Base-by-base conservation (phyloP, 2,797 vertebrate species). In the Hapalemur alaotrensis region DNA sequence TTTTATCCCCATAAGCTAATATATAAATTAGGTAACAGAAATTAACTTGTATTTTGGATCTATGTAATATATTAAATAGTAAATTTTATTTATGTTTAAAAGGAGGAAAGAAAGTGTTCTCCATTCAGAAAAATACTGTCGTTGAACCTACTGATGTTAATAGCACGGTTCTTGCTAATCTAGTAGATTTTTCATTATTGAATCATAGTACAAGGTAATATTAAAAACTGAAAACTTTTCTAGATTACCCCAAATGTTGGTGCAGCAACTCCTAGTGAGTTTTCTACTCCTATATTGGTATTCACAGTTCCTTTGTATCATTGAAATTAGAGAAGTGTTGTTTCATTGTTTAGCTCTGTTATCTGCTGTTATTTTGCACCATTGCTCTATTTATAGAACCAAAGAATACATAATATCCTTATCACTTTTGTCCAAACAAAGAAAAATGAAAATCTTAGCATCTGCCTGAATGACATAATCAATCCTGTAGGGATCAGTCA, bases 381-480 rank as follows among this genome's bases (percentile, higher is more conserved):
- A n/a, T 59, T 75, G 78, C 43, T 95, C 92, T 95, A 59, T 90
- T 93, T 84, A 81, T 30, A 83, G 38, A 43, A 79, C 5, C 50
- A 35, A 91, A 63, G 70, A 91, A 83, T 75, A 95, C 91, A 80
- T 15, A n/a, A 4, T 75, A 18, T 38, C 48, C 30, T 93, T 78
- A 89, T 96, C 43, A n/a, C 38, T 80, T 88, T 81, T 67, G 61
- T 94, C 38, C 82, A 81, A 95, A 95, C 7, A 96, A 69, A 89
- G 85, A 69, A 35, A 93, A 82, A 86, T 35, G 38, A n/a, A 80
- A 69, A 87, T 84, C 41, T 91, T 76, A 78, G 83, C 80, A n/a
- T 81, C 43, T 73, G 25, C 48, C 46, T 46, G 82, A 95, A 84
- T 81, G 76, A 87, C 59, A 41, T 67, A 52, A 48, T 86, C 83